A percentile compares a stretch with the other conserved stretches of the same genome.
These are phyloP conservation scores for Stomatorhinus ivindoensis DNA, from an alignment of 2,113 vertebrate genomes.

Conservation along the genomic window DNA sequence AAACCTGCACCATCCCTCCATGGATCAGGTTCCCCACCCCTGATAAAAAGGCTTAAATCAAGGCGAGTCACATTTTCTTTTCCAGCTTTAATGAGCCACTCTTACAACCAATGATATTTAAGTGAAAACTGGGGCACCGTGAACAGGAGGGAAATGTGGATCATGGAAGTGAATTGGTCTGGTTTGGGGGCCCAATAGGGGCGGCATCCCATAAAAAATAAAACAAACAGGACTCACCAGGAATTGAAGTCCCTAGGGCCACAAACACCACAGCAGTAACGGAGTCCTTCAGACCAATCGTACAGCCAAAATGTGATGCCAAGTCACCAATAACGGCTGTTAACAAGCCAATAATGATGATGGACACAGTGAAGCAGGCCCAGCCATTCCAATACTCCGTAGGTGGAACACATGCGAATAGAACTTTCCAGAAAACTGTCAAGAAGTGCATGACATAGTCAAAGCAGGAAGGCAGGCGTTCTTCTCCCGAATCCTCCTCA, in stretches of 20 bases:
- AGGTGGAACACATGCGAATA: constrained; percentile 93
- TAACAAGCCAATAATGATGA: constrained; percentile 88
- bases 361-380: constrained; percentile 90
- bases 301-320: constrained; percentile 96
- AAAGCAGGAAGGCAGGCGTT: constrained; percentile 91
- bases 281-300: constrained; percentile 95
- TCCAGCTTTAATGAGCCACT: not conserved
- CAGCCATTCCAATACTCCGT: constrained; percentile 92
- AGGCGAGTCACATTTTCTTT: not conserved
- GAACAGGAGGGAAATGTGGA: not conserved
- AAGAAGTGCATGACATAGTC: constrained; percentile 99
- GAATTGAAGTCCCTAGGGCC: constrained; percentile 89
- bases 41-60: not conserved
- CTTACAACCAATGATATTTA: not conserved
- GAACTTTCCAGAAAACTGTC: constrained; percentile 98
- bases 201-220: not conserved
- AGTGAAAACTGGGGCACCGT: not conserved
- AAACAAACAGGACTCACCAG: constrained; percentile 61
- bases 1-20: too few species aligned
- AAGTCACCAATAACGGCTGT: constrained; percentile 91
- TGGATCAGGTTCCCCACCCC: too few species aligned
- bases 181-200: not conserved
- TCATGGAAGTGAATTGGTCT: not conserved
- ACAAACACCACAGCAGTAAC: constrained; percentile 94
- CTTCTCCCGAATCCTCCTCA: constrained; percentile 88